A percentile compares a stretch with the other conserved stretches of the same genome.
Evolutionary conservation across 1,140 invertebrate genomes (phyloP).

Genomic region (Nylanderia fulva): DNA sequence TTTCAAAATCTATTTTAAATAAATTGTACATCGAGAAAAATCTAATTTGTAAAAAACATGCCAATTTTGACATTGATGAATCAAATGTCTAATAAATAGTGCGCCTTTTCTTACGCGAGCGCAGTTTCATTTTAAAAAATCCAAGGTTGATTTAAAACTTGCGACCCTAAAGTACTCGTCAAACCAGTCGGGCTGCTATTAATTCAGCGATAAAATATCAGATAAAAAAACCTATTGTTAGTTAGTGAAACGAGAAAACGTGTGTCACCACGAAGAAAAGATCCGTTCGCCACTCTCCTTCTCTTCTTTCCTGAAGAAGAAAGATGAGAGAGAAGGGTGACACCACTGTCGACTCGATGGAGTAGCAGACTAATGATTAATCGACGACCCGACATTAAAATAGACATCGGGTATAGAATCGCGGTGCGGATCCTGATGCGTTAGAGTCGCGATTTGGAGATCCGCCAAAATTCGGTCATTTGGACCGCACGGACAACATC

Average conservation of each 20-base stretch:
- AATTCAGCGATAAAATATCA: neutral
- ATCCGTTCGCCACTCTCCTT: neutral
- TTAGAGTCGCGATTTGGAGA: slow-evolving; percentile 64
- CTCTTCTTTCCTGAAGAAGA: neutral
- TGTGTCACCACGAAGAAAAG: neutral
- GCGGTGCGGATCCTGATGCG: slow-evolving; percentile 48
- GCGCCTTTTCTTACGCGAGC: neutral
- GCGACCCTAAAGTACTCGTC: neutral
- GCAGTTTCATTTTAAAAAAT: neutral
- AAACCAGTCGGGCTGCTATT: slow-evolving; percentile 12
- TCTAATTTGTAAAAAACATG: neutral
- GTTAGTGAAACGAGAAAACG: neutral
- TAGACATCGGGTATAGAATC: slow-evolving; percentile 69
- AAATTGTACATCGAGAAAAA: neutral
- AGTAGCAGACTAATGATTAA: slow-evolving; percentile 70
- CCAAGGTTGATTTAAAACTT: neutral
- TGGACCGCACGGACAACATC: slow-evolving; percentile 37
- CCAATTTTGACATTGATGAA: slow-evolving; percentile 22
- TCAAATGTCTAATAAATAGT: slow-evolving; percentile 37
- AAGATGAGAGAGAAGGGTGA: neutral
- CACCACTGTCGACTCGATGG: neutral
- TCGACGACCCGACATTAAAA: slow-evolving; percentile 73
- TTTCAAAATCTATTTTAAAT: slow-evolving; percentile 1
- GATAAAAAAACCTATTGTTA: slow-evolving; percentile 48
- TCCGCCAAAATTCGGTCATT: slow-evolving; percentile 60